Base-by-base conservation (phyloP, 2,888 invertebrate genomes). In the Hybos culiciformis region DNA sequence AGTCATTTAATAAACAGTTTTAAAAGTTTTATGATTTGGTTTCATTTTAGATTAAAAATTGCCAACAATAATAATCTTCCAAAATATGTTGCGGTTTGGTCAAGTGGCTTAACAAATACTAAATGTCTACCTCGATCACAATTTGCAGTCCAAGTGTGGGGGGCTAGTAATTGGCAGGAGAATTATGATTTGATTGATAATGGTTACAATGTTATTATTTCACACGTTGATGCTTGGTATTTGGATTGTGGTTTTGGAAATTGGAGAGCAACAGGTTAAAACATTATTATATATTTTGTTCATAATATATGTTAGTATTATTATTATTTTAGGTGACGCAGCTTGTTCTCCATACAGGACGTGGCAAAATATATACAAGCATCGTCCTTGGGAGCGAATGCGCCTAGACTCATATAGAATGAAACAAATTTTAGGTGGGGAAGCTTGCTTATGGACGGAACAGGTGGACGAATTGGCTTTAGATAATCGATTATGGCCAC, bases 181-280 rank as follows among this genome's bases (percentile, higher is more conserved):
- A 84, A 86, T 14, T 74, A 77, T 6, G 83, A 83, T 47, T 71
- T 87, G 5, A 65, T 87, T 19, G 76, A 81, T 51, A 80, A 80
- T 43, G 87, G 86, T 3, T 87, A 78, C 64, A 75, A 79, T 44
- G 70, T 85, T 40, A 78, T 90, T 43, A 66, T 87, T 44, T 86
- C 86, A 14, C 87, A 88, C 64, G 86, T 86, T 42, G 87, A 88
- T 60, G 84, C 85, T 5, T 85, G 85, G 84, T 88, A 87, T 65
- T 70, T 88, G 51, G 87, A 88, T 62, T 88, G 87, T 59, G 88
- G 88, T 2, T 86, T 83, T 60, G 86, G 85, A 1, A 79, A 79
- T 49, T 88, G 88, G 88, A 72, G 86, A 19, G 81, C 84, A 57
- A 78, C 77, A 21, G 66, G 66, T 43, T 6, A 12, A 5, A 5